phyloP scores from a whole-genome alignment of 2,888 invertebrate genomes.

The Epicampocera succincta region DNA sequence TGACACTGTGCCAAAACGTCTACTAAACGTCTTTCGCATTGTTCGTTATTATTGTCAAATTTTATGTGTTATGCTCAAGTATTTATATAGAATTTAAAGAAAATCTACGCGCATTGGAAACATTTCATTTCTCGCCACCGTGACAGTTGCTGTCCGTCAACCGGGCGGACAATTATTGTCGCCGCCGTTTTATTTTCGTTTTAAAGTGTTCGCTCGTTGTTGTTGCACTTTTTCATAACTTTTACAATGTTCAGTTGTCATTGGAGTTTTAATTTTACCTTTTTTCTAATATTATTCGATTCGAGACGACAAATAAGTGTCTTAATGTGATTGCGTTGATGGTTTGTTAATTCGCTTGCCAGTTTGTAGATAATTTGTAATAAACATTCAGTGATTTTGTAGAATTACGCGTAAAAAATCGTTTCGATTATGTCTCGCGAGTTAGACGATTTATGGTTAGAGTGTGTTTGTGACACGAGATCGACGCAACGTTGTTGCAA shows the following conservation, averaged over 20 bases:
- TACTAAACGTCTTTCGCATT: constrained; percentile 46
- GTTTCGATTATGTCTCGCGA: neutral
- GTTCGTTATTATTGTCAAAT: constrained; percentile 17
- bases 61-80: neutral
- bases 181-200: constrained; percentile 50
- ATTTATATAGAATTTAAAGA: constrained; percentile 51
- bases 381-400: constrained; percentile 27
- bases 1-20: constrained; percentile 62
- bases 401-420: constrained; percentile 12
- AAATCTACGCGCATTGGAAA: constrained; percentile 64
- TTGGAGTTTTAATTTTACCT: constrained; percentile 3
- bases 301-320: constrained; percentile 42
- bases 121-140: constrained; percentile 65
- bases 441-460: neutral
- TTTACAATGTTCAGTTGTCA: constrained; percentile 14
- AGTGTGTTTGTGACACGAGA: constrained; percentile 1
- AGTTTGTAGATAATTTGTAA: constrained; percentile 38
- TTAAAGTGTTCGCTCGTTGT: constrained; percentile 38
- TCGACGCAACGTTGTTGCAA: constrained; percentile 28
- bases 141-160: constrained; percentile 69
- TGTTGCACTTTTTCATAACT: constrained; percentile 27
- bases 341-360: constrained; percentile 35
- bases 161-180: constrained; percentile 70
- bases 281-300: constrained; percentile 15
- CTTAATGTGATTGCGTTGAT: constrained; percentile 59